Base-by-base conservation (phyloP, 1,140 invertebrate species). In the Chrysomallon squamiferum region DNA sequence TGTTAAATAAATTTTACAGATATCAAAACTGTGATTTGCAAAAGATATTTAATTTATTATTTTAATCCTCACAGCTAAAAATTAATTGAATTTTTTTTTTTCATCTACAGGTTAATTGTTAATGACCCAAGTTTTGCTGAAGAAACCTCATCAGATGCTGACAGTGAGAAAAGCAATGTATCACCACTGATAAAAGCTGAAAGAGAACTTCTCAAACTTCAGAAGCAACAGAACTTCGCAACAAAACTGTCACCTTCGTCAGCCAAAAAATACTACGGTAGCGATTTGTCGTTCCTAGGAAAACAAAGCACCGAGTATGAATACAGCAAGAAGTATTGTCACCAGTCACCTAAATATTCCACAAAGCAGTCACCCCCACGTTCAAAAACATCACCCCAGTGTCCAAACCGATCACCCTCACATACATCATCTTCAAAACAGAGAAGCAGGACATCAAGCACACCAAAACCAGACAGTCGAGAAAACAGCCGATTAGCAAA, bases 181-280 rank as follows among this genome's bases (percentile, higher is more conserved):
- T 82, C 80, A 41, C 80, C 80, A 13, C 27, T 82, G 15, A 63
- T 82, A 45, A 75, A 68, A 49, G 80, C 80, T n/a, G 80, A 82
- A 56, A 65, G 68, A 35, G 80, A 82, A 38, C 62, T 81, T 15
- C 68, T 65, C 13, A 72, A 68, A 43, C 62, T 80, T 13, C 73
- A 75, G 29, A 41, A 70, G 33, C 59, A 54, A 22, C 61, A 9
- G 25, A 57, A 22, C 62, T 67, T 11, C 57, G 59, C n/a, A 54
- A 18, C 30, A 62, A 9, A 59, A 66, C 2, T 59, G 57, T 20
- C 63, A 70, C 18, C 63, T 60, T 2, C 71, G 64, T 43, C 72
- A 20, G 66, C 74, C 62, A 77, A 77, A 57, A 77, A 77, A 52
- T 77, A 66, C 50, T 77, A 75, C 30, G 75, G 73, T 15, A 73